Evolutionary conservation across 2,888 invertebrate species (phyloP).

Genomic region (Pammene aurita): DNA sequence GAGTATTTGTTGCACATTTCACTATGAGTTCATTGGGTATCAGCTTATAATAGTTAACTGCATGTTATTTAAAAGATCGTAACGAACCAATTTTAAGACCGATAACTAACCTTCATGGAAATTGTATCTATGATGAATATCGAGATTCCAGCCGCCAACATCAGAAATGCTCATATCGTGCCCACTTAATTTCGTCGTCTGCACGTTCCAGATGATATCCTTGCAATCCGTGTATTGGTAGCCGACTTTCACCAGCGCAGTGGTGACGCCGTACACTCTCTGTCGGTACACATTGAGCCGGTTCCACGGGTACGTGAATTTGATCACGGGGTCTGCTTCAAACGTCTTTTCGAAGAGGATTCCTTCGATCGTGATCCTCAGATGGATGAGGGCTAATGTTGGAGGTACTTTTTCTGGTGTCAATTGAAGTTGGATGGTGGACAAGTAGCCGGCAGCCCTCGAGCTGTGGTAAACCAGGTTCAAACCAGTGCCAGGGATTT

Average conservation of each 20-base stretch:
- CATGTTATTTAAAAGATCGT: too few relatives aligned
- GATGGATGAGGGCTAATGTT: slow-evolving; percentile 92
- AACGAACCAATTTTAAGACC: background rate
- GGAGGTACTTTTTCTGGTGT: slow-evolving; percentile 93
- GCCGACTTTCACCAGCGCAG: slow-evolving; percentile 97
- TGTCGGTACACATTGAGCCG: slow-evolving; percentile 97
- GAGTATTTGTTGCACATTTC: too few relatives aligned
- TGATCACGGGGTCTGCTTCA: slow-evolving; percentile 98
- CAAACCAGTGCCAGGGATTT: slow-evolving; percentile 97
- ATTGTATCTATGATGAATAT: slow-evolving; percentile 98
- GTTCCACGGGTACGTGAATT: slow-evolving; percentile 99
- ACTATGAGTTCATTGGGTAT: too few relatives aligned
- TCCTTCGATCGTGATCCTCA: slow-evolving; percentile 97
- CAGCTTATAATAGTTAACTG: too few relatives aligned
- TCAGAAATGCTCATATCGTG: slow-evolving; percentile 98
- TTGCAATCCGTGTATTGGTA: slow-evolving; percentile 97
- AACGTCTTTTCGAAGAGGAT: slow-evolving; percentile 96
- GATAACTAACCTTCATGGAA: slow-evolving; percentile 92
- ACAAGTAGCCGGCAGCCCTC: slow-evolving; percentile 95
- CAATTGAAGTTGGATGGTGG: slow-evolving; percentile 95
- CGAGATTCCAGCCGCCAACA: slow-evolving; percentile 98
- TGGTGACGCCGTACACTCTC: slow-evolving; percentile 97
- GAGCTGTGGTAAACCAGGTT: slow-evolving; percentile 98
- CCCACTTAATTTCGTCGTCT: slow-evolving; percentile 96
- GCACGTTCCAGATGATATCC: slow-evolving; percentile 97